phyloP scores from a whole-genome alignment of 1,140 invertebrate species.

The Diorhabda carinulata region DNA sequence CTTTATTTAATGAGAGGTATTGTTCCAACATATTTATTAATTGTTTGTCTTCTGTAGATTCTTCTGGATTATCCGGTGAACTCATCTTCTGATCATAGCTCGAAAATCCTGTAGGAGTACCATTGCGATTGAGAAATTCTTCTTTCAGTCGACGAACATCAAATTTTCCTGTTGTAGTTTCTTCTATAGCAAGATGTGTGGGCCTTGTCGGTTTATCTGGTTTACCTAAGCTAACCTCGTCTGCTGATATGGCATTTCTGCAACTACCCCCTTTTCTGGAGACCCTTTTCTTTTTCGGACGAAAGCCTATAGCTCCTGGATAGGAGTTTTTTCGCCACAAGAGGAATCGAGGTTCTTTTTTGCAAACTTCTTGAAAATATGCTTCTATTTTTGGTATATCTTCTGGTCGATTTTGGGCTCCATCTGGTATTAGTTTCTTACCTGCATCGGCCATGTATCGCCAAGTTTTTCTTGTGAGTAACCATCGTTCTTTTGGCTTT shows the following conservation, averaged over 20 bases:
- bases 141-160: slow-evolving; percentile 63
- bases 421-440: slow-evolving; percentile 76
- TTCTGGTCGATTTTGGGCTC: slow-evolving; percentile 62
- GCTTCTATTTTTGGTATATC: slow-evolving; percentile 76
- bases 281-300: slow-evolving; percentile 52
- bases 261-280: slow-evolving; percentile 62
- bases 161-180: slow-evolving; percentile 57
- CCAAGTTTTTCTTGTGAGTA: slow-evolving; percentile 84
- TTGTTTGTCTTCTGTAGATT: slow-evolving; percentile 54
- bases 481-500: slow-evolving; percentile 70
- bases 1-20: slow-evolving; percentile 52
- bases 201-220: slow-evolving; percentile 44
- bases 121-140: slow-evolving; percentile 55
- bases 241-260: slow-evolving; percentile 59
- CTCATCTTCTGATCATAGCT: slow-evolving; percentile 19
- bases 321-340: slow-evolving; percentile 78
- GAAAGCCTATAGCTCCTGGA: slow-evolving; percentile 61
- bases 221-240: slow-evolving; percentile 48
- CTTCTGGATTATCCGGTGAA: slow-evolving; percentile 27
- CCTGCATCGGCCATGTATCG: slow-evolving; percentile 86
- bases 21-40: slow-evolving; percentile 64
- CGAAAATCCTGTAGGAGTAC: slow-evolving; percentile 40
- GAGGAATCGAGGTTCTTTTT: slow-evolving; percentile 70
- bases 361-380: slow-evolving; percentile 78
- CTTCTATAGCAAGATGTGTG: slow-evolving; percentile 51